Conservation (phyloP, 1,140 invertebrate species). For the Dufourea novaeangliae region DNA sequence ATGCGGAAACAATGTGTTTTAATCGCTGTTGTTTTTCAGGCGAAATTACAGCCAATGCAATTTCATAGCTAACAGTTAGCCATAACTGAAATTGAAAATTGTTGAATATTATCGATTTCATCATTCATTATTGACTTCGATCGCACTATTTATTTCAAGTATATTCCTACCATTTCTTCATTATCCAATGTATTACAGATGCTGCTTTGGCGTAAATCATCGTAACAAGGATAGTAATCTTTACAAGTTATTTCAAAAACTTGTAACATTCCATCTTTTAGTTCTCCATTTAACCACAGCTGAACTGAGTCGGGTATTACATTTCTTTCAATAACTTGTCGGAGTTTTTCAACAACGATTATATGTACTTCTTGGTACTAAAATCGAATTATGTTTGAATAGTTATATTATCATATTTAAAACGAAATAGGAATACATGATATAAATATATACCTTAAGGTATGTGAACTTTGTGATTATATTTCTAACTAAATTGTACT, state of each 20-base stretch:
- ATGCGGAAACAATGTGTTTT: constrained; percentile 64
- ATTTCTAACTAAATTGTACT: constrained; percentile 57
- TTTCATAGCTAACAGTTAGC: constrained; percentile 67
- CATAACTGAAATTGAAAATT: constrained; percentile 60
- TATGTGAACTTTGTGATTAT: constrained; percentile 67
- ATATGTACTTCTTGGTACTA: constrained; percentile 67
- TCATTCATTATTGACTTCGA: neutral
- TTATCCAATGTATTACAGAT: constrained; percentile 34
- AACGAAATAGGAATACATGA: constrained; percentile 11
- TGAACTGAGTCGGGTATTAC: constrained; percentile 48
- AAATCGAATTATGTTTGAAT: constrained; percentile 8
- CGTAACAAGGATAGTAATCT: constrained; percentile 50
- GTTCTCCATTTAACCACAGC: constrained; percentile 61
- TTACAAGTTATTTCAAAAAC: constrained; percentile 52
- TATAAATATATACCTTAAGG: constrained; percentile 54
- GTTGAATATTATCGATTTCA: constrained; percentile 4
- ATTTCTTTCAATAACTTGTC: constrained; percentile 33
- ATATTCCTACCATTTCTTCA: constrained; percentile 52
- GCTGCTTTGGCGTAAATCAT: constrained; percentile 49
- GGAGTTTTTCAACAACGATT: constrained; percentile 60
- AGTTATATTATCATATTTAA: constrained; percentile 6
- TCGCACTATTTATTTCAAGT: neutral
- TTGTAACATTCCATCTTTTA: constrained; percentile 58
- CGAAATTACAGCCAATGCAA: constrained; percentile 68
- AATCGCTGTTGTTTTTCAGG: constrained; percentile 58